Percentiles rank a stretch among this genome's conserved stretches.
Evolutionary conservation across 2,888 invertebrate genomes (phyloP).

Genomic region (Galerucella calmariensis): DNA sequence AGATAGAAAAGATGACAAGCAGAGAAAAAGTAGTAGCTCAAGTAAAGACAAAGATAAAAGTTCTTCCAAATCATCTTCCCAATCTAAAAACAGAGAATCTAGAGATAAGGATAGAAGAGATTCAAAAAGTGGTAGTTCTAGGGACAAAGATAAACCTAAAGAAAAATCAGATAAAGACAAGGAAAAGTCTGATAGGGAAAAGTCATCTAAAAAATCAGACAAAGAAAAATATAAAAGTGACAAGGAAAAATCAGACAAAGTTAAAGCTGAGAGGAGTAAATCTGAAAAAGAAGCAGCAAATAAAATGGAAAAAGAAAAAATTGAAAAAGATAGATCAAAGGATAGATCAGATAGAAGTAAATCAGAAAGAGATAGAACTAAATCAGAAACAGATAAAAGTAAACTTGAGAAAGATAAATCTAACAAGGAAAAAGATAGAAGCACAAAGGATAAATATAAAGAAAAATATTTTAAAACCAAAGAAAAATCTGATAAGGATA

Average conservation of each 20-base stretch:
- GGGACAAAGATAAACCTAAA: constrained; percentile 39
- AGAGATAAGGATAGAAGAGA: constrained; percentile 48
- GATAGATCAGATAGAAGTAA: constrained; percentile 27
- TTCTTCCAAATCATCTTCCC: constrained; percentile 23
- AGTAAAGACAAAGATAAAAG: constrained; percentile 42
- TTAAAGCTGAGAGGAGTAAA: constrained; percentile 19
- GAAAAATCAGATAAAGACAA: constrained; percentile 40
- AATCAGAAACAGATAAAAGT: constrained; percentile 45
- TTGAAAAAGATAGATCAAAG: constrained; percentile 35
- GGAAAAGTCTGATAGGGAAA: constrained; percentile 55
- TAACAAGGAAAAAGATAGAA: constrained; percentile 38
- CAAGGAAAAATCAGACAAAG: constrained; percentile 46
- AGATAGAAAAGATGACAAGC: constrained; percentile 59
- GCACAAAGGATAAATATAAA: constrained; percentile 8
- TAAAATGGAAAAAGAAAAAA: constrained; percentile 23
- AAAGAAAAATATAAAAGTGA: constrained; percentile 56
- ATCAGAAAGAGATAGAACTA: constrained; percentile 33
- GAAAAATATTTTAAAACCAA: constrained; percentile 13
- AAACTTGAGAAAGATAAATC: constrained; percentile 45
- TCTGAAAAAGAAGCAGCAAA: constrained; percentile 34
- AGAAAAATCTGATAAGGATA: constrained; percentile 39
- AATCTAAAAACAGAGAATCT: constrained; percentile 45
- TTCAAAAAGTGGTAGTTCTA: constrained; percentile 46
- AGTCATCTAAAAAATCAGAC: constrained; percentile 45
- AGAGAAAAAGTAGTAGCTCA: constrained; percentile 41